Percentiles rank a stretch among this genome's conserved stretches.
These are phyloP conservation scores for Troglohyphantes excavatus DNA, from an alignment of 2,888 invertebrate species.

Conservation along the genomic window DNA sequence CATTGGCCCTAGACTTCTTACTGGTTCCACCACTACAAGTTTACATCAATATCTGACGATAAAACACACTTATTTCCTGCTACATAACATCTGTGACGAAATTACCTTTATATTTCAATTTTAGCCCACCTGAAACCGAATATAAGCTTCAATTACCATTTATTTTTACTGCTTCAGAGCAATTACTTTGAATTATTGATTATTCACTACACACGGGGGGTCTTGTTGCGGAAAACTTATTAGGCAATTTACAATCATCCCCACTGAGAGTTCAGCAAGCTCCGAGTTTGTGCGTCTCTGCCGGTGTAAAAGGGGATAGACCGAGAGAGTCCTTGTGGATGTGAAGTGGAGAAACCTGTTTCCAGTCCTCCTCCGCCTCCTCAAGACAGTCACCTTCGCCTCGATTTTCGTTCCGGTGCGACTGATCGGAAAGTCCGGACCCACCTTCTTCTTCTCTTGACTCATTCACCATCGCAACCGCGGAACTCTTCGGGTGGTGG, in stretches of 20 bases:
- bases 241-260: background rate
- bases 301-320: background rate
- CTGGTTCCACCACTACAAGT: too few species aligned
- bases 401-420: constrained; percentile 70
- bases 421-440: constrained; percentile 52
- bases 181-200: background rate
- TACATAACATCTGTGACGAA: too few species aligned
- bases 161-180: background rate
- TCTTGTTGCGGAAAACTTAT: background rate
- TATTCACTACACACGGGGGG: background rate
- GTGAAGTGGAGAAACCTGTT: constrained; percentile 71
- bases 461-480: constrained; percentile 29
- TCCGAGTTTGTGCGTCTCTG: background rate
- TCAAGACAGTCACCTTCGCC: constrained; percentile 66
- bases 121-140: background rate
- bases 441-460: too few species aligned
- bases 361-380: constrained; percentile 35
- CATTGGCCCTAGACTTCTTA: too few species aligned
- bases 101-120: too few species aligned
- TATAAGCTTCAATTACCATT: background rate
- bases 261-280: background rate
- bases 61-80: too few species aligned
- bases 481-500: background rate
- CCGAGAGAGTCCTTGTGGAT: background rate
- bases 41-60: too few species aligned